phyloP scores from a whole-genome alignment of 2,888 invertebrate genomes.

The Dynastes hyllus region DNA sequence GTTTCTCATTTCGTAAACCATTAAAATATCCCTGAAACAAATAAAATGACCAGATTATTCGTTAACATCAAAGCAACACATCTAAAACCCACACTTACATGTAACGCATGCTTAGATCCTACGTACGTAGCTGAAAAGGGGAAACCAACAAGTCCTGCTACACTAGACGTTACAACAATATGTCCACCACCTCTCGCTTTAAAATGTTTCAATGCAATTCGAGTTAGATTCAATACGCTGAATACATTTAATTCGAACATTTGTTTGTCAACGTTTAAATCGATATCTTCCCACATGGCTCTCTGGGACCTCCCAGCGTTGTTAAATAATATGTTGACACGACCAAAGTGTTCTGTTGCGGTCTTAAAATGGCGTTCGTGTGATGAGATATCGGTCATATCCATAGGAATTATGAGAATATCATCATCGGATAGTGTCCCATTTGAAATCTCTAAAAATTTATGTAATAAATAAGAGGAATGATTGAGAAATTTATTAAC shows the following conservation, averaged over 20 bases:
- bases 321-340: slow-evolving; percentile 84
- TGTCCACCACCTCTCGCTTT: slow-evolving; percentile 77
- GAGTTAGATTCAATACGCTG: slow-evolving; percentile 79
- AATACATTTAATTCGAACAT: slow-evolving; percentile 87
- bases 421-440: slow-evolving; percentile 74
- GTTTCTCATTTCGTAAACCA: slow-evolving; percentile 76
- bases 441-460: slow-evolving; percentile 65
- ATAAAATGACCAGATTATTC: not conserved
- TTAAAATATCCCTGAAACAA: slow-evolving; percentile 81
- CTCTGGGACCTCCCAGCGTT: slow-evolving; percentile 88
- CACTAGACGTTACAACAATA: slow-evolving; percentile 83
- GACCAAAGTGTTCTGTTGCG: slow-evolving; percentile 80
- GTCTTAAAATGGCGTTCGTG: slow-evolving; percentile 77
- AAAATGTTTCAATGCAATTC: slow-evolving; percentile 81
- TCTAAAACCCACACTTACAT: slow-evolving; percentile 72
- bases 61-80: no score
- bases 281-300: slow-evolving; percentile 81
- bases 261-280: slow-evolving; percentile 80
- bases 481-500: slow-evolving; percentile 52
- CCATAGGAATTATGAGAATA: slow-evolving; percentile 80
- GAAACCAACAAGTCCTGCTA: slow-evolving; percentile 80
- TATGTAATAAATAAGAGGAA: not conserved
- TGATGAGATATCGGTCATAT: slow-evolving; percentile 75
- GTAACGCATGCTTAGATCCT: slow-evolving; percentile 84
- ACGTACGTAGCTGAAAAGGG: slow-evolving; percentile 82